Evolutionary conservation across 2,888 invertebrate species (phyloP), one percentile per base, ranked within the genome.

Genomic region (Rhamnusium bicolor): DNA sequence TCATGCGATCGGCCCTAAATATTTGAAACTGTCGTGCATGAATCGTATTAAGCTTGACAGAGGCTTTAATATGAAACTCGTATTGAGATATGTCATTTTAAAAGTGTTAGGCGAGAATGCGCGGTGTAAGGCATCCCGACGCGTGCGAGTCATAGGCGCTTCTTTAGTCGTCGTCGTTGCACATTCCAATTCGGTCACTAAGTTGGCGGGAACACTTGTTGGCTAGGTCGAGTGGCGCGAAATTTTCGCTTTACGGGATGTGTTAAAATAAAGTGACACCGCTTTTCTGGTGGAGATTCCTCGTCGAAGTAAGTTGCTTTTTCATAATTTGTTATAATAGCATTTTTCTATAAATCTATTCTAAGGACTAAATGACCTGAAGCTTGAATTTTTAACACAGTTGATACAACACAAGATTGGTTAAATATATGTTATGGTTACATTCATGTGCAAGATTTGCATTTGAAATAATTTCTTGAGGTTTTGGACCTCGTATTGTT

Each of bases 121-220:
- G 65, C 53, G 53, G 16, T 21, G 65, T 21, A 1, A 40, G 53
- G 65, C 51, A 53, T 63, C 29, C 10, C 29, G 65, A 32, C 65
- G 65, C 65, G 58, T 58, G 65, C 32, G 10, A n/a, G 24, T 3
- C 16, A 4, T 2, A 53, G 65, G 18, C 53, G 32, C 53, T 29
- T 51, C 53, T 32, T 65, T 53, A 65, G 65, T 65, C 29, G 51
- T 29, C 65, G 53, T 21, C 32, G 40, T 32, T 29, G 53, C 65
- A 53, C 40, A 16, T 49, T 49, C 21, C 63, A 10, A 32, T n/a
- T 21, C 32, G 53, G 65, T 65, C 29, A 19, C 29, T 12, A 14
- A 27, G 24, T 24, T 24, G 14, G n/a, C 27, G 27, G 49, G 6
- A 27, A 24, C 65, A 65, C 53, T 53, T 63, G 63, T 29, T 51